Percentiles rank a stretch among this genome's conserved stretches.
Conservation (phyloP, 2,797 vertebrate genomes). For the Picus viridis region DNA sequence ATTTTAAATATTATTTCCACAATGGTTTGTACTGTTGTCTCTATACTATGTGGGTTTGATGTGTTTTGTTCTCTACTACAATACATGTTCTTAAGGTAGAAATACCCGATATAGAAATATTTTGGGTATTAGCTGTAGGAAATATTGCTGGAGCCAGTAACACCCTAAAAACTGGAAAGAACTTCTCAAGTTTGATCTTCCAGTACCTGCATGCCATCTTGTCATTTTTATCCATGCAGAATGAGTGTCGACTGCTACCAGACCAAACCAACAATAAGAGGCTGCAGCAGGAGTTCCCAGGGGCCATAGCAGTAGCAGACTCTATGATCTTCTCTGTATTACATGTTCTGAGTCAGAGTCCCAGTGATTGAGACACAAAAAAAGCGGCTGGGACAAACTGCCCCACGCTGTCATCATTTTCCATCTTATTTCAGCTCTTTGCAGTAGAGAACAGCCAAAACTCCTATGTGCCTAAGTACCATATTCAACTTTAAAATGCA, state of each 20-base stretch:
- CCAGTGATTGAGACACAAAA: background rate
- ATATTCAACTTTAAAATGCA: background rate
- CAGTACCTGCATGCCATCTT: background rate
- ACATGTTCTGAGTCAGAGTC: background rate
- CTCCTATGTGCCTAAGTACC: background rate
- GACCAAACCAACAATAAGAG: slow-evolving; percentile 14
- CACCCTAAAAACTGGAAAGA: background rate
- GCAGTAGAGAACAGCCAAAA: background rate
- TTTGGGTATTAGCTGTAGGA: background rate
- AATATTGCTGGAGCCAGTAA: background rate
- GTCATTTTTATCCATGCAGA: background rate
- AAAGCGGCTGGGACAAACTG: background rate
- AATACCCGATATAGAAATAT: background rate
- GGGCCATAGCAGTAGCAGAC: background rate
- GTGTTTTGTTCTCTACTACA: background rate
- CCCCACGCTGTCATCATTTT: background rate
- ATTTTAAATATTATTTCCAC: background rate
- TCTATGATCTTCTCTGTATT: background rate
- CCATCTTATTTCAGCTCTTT: background rate
- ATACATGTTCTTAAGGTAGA: background rate
- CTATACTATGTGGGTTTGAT: background rate
- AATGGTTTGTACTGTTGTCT: background rate
- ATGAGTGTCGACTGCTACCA: background rate
- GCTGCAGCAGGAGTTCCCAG: background rate
- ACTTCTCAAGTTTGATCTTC: background rate